Evolutionary conservation across 2,113 vertebrate genomes (phyloP), one percentile per base, ranked within the genome.

Genomic region (Raphicerus campestris): DNA sequence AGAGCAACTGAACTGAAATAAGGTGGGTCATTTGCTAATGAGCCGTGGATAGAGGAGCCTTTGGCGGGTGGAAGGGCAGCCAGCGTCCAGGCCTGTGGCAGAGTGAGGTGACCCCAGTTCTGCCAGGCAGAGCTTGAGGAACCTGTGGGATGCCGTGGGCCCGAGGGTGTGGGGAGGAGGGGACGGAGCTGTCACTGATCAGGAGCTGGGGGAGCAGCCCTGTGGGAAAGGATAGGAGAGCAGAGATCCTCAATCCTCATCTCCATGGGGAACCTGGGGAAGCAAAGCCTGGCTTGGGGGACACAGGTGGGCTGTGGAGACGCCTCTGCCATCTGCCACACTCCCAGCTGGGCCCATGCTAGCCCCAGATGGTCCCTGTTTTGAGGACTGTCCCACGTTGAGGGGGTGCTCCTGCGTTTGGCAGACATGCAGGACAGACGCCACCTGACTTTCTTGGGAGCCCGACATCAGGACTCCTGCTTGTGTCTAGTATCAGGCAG

Each of bases 391-490:
- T 3, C 28, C 32, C 39, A 8, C 0, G 11, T 42, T 1, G 3
- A 11, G 42, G 35, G 35, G 39, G 17, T 1, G 45, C 26, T 78
- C 13, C 16, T 42, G 16, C 2, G 26, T 39, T 13, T 6, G 24
- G 56, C 45, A 28, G 24, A 6, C 1, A 5, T 2, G 35, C 1
- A 8, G 66, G 42, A 32, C 28, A 32, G 56, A 16, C 0, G 17
- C 73, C 15, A 0, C 53, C 39, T 0, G 49, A 24, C 26, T n/a
- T 20, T 14, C 1, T 51, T 0, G 1, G 30, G 78, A 0, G 2
- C 51, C 49, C 15, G 24, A 53, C 60, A 10, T 55, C 49, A 7
- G 55, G 32, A 6, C 35, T 35, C 53, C 61, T 3, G 20, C 28
- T 10, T 4, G 7, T 30, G 77, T 70, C 61, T 10, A 6, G 1